Percentiles rank a stretch among this genome's conserved stretches.
Conservation (phyloP, 1,140 invertebrate species). For the Saccostrea echinata region DNA sequence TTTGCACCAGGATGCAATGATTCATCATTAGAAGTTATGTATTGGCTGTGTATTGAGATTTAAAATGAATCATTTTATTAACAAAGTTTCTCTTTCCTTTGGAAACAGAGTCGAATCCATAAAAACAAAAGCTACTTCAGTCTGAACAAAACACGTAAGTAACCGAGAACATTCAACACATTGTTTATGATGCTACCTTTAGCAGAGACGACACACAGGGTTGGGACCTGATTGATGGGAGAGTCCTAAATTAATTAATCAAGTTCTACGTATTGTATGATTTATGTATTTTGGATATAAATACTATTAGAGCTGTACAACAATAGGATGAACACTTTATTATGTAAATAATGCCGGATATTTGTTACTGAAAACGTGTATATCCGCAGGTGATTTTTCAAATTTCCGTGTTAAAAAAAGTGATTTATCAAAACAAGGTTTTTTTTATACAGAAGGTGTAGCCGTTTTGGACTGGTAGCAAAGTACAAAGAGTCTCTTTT, state of each 20-base stretch:
- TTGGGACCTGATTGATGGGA: not conserved
- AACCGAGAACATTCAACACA: not conserved
- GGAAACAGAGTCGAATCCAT: not conserved
- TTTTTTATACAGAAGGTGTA: slow-evolving; percentile 17
- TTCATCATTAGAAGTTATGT: not conserved
- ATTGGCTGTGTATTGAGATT: not conserved
- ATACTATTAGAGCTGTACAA: not conserved
- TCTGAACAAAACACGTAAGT: not conserved
- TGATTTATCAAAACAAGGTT: slow-evolving; percentile 23
- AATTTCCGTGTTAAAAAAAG: slow-evolving; percentile 15
- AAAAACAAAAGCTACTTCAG: not conserved
- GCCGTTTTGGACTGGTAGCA: not conserved
- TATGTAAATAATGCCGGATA: slow-evolving; percentile 2
- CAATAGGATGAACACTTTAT: slow-evolving; percentile 14
- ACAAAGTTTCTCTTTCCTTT: not conserved
- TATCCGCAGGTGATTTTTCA: not conserved
- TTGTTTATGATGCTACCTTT: not conserved
- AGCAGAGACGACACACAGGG: not conserved
- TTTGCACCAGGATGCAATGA: not conserved
- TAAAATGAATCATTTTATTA: not conserved
- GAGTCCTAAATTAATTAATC: slow-evolving; percentile 18
- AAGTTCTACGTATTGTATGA: slow-evolving; percentile 4
- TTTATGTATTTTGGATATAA: not conserved
- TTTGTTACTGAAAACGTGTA: not conserved
- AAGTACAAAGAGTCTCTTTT: not conserved